Percentiles rank a stretch among this genome's conserved stretches.
phyloP scores from a whole-genome alignment of 2,888 invertebrate species.

The Chaetogeoica ovagalla region DNA sequence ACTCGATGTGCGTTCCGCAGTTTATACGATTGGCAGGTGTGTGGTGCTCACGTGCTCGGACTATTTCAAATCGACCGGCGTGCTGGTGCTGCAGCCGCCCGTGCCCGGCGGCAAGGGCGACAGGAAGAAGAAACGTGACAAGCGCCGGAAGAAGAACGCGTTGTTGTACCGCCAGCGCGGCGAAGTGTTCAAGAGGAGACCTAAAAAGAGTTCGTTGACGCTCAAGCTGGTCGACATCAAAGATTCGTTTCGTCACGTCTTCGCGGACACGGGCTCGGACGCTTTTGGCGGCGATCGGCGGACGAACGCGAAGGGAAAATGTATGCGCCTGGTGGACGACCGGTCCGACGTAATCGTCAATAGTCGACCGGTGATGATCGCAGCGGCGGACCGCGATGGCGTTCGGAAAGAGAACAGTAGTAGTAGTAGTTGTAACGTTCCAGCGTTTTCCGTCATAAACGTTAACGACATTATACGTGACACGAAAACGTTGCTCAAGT shows the following conservation, averaged over 20 bases:
- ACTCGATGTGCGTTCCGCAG: slow-evolving; percentile 54
- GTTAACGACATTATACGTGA: slow-evolving; percentile 46
- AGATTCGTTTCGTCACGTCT: slow-evolving; percentile 12
- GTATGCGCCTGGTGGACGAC: slow-evolving; percentile 1
- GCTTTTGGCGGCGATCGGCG: not conserved
- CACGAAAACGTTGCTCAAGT: slow-evolving; percentile 17
- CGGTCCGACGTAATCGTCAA: not conserved
- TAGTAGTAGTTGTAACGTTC: not conserved
- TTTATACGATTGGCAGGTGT: slow-evolving; percentile 63
- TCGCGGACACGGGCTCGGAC: not conserved
- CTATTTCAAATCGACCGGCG: slow-evolving; percentile 77
- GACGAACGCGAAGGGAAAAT: not conserved
- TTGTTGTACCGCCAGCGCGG: not conserved
- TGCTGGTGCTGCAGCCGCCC: slow-evolving; percentile 60
- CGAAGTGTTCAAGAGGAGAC: not conserved
- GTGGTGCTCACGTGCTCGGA: slow-evolving; percentile 75
- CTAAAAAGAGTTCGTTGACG: not conserved
- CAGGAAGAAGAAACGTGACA: slow-evolving; percentile 20
- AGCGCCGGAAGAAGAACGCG: slow-evolving; percentile 25
- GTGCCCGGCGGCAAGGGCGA: not conserved
- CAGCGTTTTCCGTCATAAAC: slow-evolving; percentile 29
- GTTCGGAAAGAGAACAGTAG: not conserved
- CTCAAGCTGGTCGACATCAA: slow-evolving; percentile 34
- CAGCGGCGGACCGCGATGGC: too few species aligned
- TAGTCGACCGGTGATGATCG: not conserved